These are phyloP conservation scores for Phoeniculus purpureus DNA, from an alignment of 2,797 vertebrate species.

Conservation along the genomic window DNA sequence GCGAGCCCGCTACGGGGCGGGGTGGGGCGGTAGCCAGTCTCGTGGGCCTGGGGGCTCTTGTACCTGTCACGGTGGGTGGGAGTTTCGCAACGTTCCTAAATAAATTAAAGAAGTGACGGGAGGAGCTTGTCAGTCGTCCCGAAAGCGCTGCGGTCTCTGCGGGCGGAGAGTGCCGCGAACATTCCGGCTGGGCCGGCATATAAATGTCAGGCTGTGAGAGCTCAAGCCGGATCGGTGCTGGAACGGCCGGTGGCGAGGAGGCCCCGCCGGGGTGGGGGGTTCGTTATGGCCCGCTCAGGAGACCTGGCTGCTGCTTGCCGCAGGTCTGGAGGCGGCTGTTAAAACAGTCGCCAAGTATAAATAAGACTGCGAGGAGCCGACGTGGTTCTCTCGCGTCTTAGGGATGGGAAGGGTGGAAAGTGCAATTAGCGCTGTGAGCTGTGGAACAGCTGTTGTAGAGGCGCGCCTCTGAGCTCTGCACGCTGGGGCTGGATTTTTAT, in stretches of 20 bases:
- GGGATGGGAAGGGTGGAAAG: not conserved
- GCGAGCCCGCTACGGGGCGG: not conserved
- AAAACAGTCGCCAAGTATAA: not conserved
- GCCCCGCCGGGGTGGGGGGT: not conserved
- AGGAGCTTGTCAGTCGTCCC: not conserved
- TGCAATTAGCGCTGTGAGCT: not conserved
- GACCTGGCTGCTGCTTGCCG: not conserved
- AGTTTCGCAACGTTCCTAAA: not conserved
- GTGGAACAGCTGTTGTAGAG: not conserved
- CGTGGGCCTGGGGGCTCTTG: not conserved
- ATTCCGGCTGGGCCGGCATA: constrained; percentile 25
- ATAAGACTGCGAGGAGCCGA: not conserved
- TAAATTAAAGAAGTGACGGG: not conserved
- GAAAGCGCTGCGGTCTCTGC: accelerated
- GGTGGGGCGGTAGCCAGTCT: not conserved
- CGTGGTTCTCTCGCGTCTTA: not conserved
- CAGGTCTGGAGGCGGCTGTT: not conserved
- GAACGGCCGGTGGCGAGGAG: not conserved
- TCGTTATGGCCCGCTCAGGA: not conserved
- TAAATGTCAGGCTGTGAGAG: not conserved
- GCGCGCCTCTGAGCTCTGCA: accelerated
- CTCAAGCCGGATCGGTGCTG: too few relatives aligned
- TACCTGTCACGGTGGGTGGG: not conserved
- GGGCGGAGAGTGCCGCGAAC: not conserved
- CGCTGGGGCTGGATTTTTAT: not conserved